Base-by-base conservation (phyloP, 2,888 invertebrate species). In the Drosophila kokeensis region DNA sequence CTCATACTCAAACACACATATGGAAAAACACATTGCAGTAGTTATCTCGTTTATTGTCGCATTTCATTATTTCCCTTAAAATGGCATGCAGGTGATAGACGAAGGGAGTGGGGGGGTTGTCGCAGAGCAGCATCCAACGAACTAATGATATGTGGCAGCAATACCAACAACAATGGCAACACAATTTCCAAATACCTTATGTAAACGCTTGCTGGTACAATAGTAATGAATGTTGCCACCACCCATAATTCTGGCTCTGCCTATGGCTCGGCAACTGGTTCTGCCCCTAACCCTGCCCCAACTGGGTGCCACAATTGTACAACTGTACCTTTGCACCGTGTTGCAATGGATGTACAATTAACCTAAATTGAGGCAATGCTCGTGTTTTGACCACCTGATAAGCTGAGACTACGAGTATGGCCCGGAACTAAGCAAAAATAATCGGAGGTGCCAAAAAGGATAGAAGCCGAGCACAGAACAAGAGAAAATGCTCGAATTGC, bases 361-460 rank as follows among this genome's bases (percentile, higher is more conserved):
- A 87, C 90, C 89, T 76, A 71, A 90, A 90, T 90, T 86, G 89
- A 78, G 76, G 79, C 71, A 88, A 79, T 90, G 79, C 69, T 72
- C 77, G 68, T 71, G 67, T 72, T 75, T 66, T 58, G 67, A 63
- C 66, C 71, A 68, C 66, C 85, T 61, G 89, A 85, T 85, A 89
- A 81, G 85, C 75, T 59, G 58, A 67, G 66, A 69, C 59, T 18
- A 24, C 42, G 2, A 10, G 34, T 4, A 24, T 8, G n/a, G 45
- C 6, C 29, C 81, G 67, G 77, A 81, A 80, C 53, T 48, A 29
- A 58, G 61, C 63, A 34, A 54, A 67, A 70, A 81, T 80, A 66
- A 53, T 34, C 72, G 34, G 52, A 53, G 63, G 48, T 63, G 63
- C 58, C 55, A 62, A 27, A 45, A 32, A 29, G 24, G 53, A 13